Evolutionary conservation across 2,888 invertebrate genomes (phyloP), one percentile per base, ranked within the genome.

Genomic region (Lissocephala sabroskyi): DNA sequence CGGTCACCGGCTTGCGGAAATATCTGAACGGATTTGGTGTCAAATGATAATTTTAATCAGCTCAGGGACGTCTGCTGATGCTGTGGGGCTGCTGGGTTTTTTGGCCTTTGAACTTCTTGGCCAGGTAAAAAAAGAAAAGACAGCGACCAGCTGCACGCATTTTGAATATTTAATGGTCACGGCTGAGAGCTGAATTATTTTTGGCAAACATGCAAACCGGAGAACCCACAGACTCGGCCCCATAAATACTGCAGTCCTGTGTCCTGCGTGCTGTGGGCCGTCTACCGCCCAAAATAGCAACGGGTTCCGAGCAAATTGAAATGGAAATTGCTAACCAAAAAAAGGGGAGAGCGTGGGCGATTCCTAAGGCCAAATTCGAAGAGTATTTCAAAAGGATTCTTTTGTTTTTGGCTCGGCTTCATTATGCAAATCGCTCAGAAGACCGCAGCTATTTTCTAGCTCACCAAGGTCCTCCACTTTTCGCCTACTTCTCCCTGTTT

Each of bases 341-440:
- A 30, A 30, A 30, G n/a, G 30, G 10, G 10, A 30, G 23, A 23
- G 7, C 3, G 23, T 5, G 7, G 7, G 23, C 3, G 7, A 23
- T 23, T n/a, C n/a, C n/a, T n/a, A n/a, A n/a, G n/a, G n/a, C n/a
- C n/a, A n/a, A n/a, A n/a, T n/a, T n/a, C n/a, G n/a, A n/a, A n/a
- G n/a, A n/a, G n/a, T n/a, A n/a, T n/a, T n/a, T n/a, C n/a, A n/a
- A 23, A 5, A 23, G 3, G 23, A 5, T 5, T 23, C 4, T 23
- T 23, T 5, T 23, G n/a, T 33, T 33, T 11, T 33, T 6, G 5
- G 1, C 14, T 36, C 17, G 32, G 35, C 44, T 61, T 64, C 74
- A 76, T 68, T 76, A 68, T 68, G 74, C 74, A 73, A 68, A 76
- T 68, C 68, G 58, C 58, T 48, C 45, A 68, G 53, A 56, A 56